Percentiles rank a stretch among this genome's conserved stretches.
phyloP scores from a whole-genome alignment of 2,888 invertebrate species.

The Volucella bombylans region DNA sequence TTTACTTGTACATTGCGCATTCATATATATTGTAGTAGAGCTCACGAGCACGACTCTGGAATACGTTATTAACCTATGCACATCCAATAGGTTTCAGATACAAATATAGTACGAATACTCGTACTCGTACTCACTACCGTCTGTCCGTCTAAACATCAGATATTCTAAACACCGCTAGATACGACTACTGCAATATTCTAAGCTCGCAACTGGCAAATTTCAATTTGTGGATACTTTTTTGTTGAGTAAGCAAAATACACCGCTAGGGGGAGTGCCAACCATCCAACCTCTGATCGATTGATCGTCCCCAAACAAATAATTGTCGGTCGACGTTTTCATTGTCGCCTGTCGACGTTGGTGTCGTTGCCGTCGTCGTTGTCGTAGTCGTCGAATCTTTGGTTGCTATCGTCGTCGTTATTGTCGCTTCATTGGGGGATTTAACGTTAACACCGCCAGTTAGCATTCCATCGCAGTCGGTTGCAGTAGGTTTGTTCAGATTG shows the following conservation, averaged over 20 bases:
- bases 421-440: constrained; percentile 69
- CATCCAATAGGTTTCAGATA: constrained; percentile 40
- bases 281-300: constrained; percentile 59
- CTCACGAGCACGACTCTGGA: constrained; percentile 61
- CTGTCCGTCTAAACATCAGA: not conserved
- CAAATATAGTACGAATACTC: constrained; percentile 7
- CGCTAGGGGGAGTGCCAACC: constrained; percentile 60
- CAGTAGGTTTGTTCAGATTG: constrained; percentile 58
- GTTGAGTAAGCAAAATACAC: constrained; percentile 51
- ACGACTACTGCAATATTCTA: constrained; percentile 56
- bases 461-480: constrained; percentile 71
- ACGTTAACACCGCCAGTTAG: constrained; percentile 62
- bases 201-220: constrained; percentile 42
- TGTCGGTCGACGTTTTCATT: constrained; percentile 18
- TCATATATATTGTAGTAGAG: constrained; percentile 13
- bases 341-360: constrained; percentile 30
- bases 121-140: constrained; percentile 45
- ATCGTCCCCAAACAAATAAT: constrained; percentile 52
- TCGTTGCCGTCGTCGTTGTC: constrained; percentile 28
- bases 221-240: constrained; percentile 39
- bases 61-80: constrained; percentile 72
- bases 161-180: constrained; percentile 43
- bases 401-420: constrained; percentile 17
- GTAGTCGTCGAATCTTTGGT: constrained; percentile 15
- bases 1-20: not conserved